Base-by-base conservation (phyloP, 1,140 invertebrate species). In the Lepidostoma basale region DNA sequence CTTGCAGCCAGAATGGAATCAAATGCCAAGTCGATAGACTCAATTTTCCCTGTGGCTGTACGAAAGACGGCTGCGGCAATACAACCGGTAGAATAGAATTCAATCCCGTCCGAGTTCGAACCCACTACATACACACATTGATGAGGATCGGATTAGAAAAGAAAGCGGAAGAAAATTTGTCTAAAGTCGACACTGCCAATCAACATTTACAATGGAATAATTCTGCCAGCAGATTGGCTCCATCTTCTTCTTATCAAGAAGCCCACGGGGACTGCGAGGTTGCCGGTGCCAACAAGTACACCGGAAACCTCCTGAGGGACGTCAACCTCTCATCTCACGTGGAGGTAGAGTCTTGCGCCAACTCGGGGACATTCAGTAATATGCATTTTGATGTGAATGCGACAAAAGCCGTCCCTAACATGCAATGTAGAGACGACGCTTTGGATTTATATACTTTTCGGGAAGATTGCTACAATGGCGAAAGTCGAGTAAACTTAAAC, bases 111-210 rank as follows among this genome's bases (percentile, higher is more conserved):
- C 87, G 96, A 60, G 97, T 99, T 2, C 87, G 95, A 54, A 98
- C 95, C n/a, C 97, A 99, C 81, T 98, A 97, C 75, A 96, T 98
- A 70, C 95, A 98, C 75, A 98, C 97, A 0, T 83, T 98, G 8
- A 98, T 98, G 96, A 87, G 95, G 59, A 78, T 99, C 65, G 94
- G 97, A 72, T 81, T 97, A 68, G 96, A 98, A 79, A 79, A 82
- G 76, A 82, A 85, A 79, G 81, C 81, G 67, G 79, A 83, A 74
- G 81, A 81, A 74, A 78, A 75, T 52, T 40, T 62, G 40, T 66
- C 70, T 16, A 72, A 72, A 56, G 28, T 39, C 10, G 66, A 68
- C 42, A 49, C 47, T 6, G 25, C 65, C 6, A 56, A 10, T 49
- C 67, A 72, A 26, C 66, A 68, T 20, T 54, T 39, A 9, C 66